Evolutionary conservation across 2,888 invertebrate species (phyloP).

Genomic region (Drepana falcataria): DNA sequence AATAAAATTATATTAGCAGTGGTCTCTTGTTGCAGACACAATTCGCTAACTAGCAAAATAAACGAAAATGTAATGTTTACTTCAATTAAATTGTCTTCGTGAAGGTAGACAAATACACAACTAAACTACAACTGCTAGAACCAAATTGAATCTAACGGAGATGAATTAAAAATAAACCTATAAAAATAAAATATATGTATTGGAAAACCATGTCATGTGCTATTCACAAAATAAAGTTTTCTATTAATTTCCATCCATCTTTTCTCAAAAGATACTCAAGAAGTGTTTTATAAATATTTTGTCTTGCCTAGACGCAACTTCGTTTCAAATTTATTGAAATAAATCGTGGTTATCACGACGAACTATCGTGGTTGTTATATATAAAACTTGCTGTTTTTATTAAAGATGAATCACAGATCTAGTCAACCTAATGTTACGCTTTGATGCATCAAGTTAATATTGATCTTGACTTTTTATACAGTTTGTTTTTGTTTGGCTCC

Average conservation of each 20-base stretch:
- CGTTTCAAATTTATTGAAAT: background rate
- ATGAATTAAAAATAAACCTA: too few relatives aligned
- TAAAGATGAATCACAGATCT: constrained; percentile 3
- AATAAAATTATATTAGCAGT: constrained; percentile 6
- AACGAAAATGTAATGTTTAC: background rate
- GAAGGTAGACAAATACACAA: too few relatives aligned
- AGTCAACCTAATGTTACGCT: constrained; percentile 16
- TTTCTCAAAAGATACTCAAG: too few relatives aligned
- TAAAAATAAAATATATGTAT: too few relatives aligned
- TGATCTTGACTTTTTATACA: constrained; percentile 30
- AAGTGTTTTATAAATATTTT: background rate
- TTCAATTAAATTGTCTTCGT: background rate
- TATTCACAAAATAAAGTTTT: too few relatives aligned
- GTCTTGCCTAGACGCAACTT: background rate
- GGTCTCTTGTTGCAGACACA: background rate
- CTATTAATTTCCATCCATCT: too few relatives aligned
- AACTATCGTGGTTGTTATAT: background rate
- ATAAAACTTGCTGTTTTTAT: background rate
- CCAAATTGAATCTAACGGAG: too few relatives aligned
- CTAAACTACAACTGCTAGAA: too few relatives aligned
- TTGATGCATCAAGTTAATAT: constrained; percentile 11
- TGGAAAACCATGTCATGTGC: too few relatives aligned
- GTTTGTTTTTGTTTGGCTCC: constrained; percentile 29
- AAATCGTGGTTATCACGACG: background rate
- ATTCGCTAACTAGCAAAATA: background rate